Evolutionary conservation across 2,797 vertebrate species (phyloP), one percentile per base, ranked within the genome.

Genomic region (Pangasius macronema): DNA sequence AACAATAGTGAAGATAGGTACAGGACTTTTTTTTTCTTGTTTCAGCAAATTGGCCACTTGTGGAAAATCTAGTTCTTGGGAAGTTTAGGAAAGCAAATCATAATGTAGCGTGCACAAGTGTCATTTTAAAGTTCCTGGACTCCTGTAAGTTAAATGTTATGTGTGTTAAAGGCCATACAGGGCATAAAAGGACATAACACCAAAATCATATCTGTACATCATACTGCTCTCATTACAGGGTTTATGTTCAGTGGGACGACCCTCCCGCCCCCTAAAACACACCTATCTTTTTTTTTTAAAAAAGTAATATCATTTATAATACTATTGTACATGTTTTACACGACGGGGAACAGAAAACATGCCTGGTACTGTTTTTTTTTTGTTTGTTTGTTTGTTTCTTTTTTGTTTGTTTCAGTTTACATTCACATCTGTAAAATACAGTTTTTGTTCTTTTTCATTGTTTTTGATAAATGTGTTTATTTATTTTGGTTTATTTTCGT

Each of bases 401-500:
- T 91, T 93, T 84, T 87, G 91, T 93, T 91, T 94, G 90, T 91
- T 96, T 96, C 94, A 92, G 93, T 95, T 95, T 93, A 94, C 92
- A 95, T 42, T 79, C 87, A 89, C 92, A 94, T 96, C 91, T 93
- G 85, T 93, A 91, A 96, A 96, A 95, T 95, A 97, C 96, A 96
- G 95, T 94, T 92, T 94, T 94, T 95, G 93, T 92, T 93, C 93
- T 95, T 95, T 96, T 96, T 92, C 10, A 94, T 92, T 96, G 96
- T 93, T 96, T 95, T 93, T 96, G 96, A 96, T 95, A 95, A 96
- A 96, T 96, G 94, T 95, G 95, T 93, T 92, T 92, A 92, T 92
- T 93, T 93, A 91, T 95, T 94, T 95, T 97, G 97, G 96, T 97
- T 96, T 2, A 61, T 95, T 94, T 95, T 97, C 97, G 96, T 97